Evolutionary conservation across 2,888 invertebrate genomes (phyloP).

Genomic region (Pseudococcus jackbeardsleyi): DNA sequence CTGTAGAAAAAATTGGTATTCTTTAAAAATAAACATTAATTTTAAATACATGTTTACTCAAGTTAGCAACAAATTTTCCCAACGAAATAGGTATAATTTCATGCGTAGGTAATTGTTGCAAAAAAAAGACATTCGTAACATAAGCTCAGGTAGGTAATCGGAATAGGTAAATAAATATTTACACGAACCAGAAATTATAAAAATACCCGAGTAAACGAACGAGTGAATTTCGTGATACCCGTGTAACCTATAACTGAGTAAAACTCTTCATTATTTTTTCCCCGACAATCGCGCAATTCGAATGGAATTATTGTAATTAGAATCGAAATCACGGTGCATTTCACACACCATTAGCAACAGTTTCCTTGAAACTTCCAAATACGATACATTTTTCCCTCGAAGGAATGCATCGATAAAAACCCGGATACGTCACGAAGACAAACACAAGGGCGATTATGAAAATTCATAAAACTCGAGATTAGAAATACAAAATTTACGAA

Average conservation of each 20-base stretch:
- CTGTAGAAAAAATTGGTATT: neutral
- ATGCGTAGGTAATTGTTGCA: neutral
- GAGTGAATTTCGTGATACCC: neutral
- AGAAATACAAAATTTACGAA: neutral
- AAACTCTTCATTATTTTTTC: neutral
- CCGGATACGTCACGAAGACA: too few species aligned
- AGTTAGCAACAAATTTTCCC: neutral
- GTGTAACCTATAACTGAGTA: neutral
- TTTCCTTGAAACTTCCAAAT: neutral
- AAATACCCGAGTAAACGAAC: neutral
- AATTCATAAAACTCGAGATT: neutral
- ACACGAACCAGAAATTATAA: slow-evolving; percentile 5
- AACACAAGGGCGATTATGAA: too few species aligned
- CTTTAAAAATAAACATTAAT: neutral
- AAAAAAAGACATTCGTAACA: neutral
- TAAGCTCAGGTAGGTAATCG: neutral
- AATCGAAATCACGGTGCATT: neutral
- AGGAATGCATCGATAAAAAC: too few species aligned
- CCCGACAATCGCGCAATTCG: neutral
- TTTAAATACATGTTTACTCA: neutral
- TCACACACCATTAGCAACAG: neutral
- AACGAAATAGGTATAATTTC: neutral
- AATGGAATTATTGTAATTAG: neutral
- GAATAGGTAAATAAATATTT: neutral
- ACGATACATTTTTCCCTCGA: neutral